Evolutionary conservation across 2,888 invertebrate species (phyloP).

Genomic region (Eurytoma adleriae): DNA sequence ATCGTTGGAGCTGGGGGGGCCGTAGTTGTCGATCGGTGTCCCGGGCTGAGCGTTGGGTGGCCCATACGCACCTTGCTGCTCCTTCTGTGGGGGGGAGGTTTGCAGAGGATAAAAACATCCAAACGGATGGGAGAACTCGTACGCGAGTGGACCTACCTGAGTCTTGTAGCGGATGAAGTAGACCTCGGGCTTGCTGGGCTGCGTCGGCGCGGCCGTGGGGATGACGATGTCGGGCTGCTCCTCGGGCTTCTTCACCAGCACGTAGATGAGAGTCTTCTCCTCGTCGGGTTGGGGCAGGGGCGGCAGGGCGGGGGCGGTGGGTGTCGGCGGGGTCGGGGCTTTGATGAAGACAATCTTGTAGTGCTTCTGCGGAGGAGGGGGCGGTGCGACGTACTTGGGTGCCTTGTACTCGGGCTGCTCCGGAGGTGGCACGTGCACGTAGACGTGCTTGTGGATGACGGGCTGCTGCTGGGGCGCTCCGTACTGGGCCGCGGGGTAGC

Average conservation of each 20-base stretch:
- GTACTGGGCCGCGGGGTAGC: conserved; percentile 67
- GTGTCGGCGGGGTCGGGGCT: conserved; percentile 78
- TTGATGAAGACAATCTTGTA: conserved; percentile 92
- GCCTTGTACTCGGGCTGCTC: conserved; percentile 86
- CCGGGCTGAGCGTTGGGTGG: conserved; percentile 71
- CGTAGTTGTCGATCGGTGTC: conserved; percentile 75
- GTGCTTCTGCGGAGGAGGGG: conserved; percentile 84
- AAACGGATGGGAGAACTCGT: too few species aligned
- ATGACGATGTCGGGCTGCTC: conserved; percentile 87
- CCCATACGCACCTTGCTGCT: conserved; percentile 70
- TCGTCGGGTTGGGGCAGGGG: conserved; percentile 87
- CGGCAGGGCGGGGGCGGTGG: conserved; percentile 76
- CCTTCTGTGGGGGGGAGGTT: conserved; percentile 65
- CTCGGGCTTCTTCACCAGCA: conserved; percentile 92
- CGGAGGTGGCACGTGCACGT: conserved; percentile 93
- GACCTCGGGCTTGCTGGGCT: conserved; percentile 92
- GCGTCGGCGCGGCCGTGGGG: conserved; percentile 89
- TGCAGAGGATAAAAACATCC: not conserved
- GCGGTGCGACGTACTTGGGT: conserved; percentile 78
- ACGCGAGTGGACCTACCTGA: conserved; percentile 78
- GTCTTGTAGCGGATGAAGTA: conserved; percentile 94
- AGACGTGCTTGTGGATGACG: conserved; percentile 92
- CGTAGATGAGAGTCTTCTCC: conserved; percentile 92
- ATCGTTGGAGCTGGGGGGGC: conserved; percentile 73
- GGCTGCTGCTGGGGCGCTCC: conserved; percentile 81